Evolutionary conservation across 2,888 invertebrate species (phyloP).

Genomic region (Lasioglossum marginatum): DNA sequence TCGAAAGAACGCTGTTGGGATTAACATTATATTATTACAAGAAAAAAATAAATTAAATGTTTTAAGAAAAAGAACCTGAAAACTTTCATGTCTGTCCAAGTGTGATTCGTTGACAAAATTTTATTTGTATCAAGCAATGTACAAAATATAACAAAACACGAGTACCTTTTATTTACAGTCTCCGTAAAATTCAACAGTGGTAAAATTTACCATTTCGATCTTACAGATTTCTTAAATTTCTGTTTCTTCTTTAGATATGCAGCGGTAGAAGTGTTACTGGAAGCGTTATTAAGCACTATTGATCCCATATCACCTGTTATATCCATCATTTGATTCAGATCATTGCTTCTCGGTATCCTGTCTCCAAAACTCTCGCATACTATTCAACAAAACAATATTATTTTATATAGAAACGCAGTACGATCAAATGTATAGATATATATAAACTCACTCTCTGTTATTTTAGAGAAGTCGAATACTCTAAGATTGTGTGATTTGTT

Average conservation of each 20-base stretch:
- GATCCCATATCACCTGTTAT: slow-evolving; percentile 75
- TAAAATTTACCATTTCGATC: slow-evolving; percentile 23
- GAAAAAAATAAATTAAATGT: slow-evolving; percentile 68
- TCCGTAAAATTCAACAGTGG: slow-evolving; percentile 15
- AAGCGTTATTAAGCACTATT: slow-evolving; percentile 60
- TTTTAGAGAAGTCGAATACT: slow-evolving; percentile 88
- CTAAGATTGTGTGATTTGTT: slow-evolving; percentile 91
- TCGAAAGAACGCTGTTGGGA: slow-evolving; percentile 50
- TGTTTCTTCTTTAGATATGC: background rate
- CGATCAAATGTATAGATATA: background rate
- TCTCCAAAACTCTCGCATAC: slow-evolving; percentile 73
- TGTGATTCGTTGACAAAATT: slow-evolving; percentile 12
- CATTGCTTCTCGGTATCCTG: slow-evolving; percentile 23
- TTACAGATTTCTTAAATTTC: slow-evolving; percentile 6
- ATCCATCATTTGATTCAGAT: slow-evolving; percentile 73
- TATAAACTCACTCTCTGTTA: slow-evolving; percentile 85
- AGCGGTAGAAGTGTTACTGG: background rate
- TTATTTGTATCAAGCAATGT: slow-evolving; percentile 40
- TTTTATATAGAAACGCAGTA: background rate
- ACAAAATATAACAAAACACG: slow-evolving; percentile 20
- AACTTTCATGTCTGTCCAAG: slow-evolving; percentile 7
- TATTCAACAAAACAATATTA: slow-evolving; percentile 51
- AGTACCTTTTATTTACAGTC: slow-evolving; percentile 30
- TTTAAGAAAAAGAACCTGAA: slow-evolving; percentile 52
- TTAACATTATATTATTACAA: slow-evolving; percentile 66